Evolutionary conservation across 1,140 invertebrate species (phyloP), one percentile per base, ranked within the genome.

Genomic region (Phocides pigmalion): DNA sequence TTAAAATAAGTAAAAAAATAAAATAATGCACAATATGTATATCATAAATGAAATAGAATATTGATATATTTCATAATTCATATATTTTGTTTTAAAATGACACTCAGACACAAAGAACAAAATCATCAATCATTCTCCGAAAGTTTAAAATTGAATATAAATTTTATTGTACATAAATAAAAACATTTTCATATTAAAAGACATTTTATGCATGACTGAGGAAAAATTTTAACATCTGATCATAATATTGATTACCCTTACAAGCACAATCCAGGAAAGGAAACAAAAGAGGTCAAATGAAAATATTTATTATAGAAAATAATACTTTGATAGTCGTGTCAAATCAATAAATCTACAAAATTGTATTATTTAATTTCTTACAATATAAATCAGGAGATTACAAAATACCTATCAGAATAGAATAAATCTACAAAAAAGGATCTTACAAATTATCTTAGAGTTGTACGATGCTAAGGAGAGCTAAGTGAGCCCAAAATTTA

Each of bases 221-320:
- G 66, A 47, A 54, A 42, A 35, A 62, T 65, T 44, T 16, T 53
- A 6, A 66, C 32, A 65, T 59, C 50, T 41, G 35, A 54, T 65
- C 8, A 58, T 51, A 61, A 65, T 47, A 56, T 32, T 22, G 44
- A 67, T 63, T 46, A 62, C 17, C 32, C 9, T 8, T 28, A 3
- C 56, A 66, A 61, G 32, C 35, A 54, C 41, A 25, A 62, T 65
- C 54, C 61, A 66, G 66, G 74, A 62, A 66, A 76, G 84, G 79
- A 84, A 81, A 83, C 72, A 70, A 50, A 82, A 68, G 70, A 73
- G 79, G 71, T 77, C 32, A 72, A 86, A 85, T 78, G 73, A 84
- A 79, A 85, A 82, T 83, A 81, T 90, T 88, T 84, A 87, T 85
- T 87, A 86, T 78, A 84, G 78, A 90, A 88, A 89, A 89, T 91